Evolutionary conservation across 2,888 invertebrate genomes (phyloP).

Genomic region (Tipula vernalis): DNA sequence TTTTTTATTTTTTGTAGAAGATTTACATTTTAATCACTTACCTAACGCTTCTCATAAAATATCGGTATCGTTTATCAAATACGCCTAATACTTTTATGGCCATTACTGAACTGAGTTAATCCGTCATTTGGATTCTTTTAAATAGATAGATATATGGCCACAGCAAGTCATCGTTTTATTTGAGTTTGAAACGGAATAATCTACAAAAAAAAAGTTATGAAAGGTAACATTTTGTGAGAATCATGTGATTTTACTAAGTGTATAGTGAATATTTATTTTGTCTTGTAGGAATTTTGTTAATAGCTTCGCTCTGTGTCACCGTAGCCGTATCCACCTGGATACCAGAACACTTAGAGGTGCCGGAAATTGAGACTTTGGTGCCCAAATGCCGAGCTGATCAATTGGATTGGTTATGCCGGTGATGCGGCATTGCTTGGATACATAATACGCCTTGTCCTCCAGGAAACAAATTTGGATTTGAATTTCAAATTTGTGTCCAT

Average conservation of each 20-base stretch:
- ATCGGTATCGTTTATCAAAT: not conserved
- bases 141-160: not conserved
- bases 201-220: too few species aligned
- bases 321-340: not conserved
- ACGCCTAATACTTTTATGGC: not conserved
- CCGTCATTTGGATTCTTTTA: not conserved
- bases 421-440: constrained; percentile 13
- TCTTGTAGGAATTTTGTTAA: not conserved
- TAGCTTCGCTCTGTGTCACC: not conserved
- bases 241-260: too few species aligned
- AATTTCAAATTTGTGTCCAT: constrained; percentile 26
- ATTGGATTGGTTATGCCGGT: not conserved
- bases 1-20: too few species aligned
- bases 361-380: constrained; percentile 14
- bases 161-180: not conserved
- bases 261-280: not conserved
- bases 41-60: not conserved
- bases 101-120: not conserved
- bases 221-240: too few species aligned
- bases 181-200: not conserved
- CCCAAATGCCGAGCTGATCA: not conserved
- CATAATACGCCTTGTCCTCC: constrained; percentile 24
- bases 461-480: constrained; percentile 29
- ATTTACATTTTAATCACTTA: too few species aligned
- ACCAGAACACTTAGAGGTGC: not conserved